phyloP scores from a whole-genome alignment of 1,140 invertebrate genomes.

The Periplaneta americana region DNA sequence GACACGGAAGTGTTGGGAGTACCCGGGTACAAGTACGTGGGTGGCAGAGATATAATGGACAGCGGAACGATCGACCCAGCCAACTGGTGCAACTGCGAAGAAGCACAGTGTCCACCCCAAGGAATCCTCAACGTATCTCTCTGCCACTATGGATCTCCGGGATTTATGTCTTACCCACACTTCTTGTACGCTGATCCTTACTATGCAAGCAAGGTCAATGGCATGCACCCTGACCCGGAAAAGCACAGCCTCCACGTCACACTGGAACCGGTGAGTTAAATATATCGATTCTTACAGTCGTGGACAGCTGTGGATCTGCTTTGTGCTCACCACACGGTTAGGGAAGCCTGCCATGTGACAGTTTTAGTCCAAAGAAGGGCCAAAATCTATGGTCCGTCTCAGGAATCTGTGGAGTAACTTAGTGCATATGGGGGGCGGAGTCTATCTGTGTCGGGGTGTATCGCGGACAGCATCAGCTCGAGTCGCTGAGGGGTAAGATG shows the following conservation, averaged over 20 bases:
- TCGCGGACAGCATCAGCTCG: too few species aligned
- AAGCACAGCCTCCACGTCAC: slow-evolving; percentile 63
- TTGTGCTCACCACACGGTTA: too few species aligned
- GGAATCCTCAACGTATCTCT: slow-evolving; percentile 61
- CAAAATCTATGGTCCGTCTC: too few species aligned
- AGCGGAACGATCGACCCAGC: slow-evolving; percentile 59
- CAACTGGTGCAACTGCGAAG: slow-evolving; percentile 47
- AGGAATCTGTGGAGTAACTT: too few species aligned
- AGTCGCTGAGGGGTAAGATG: too few species aligned
- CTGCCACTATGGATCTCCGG: slow-evolving; percentile 68
- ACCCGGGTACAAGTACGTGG: slow-evolving; percentile 52
- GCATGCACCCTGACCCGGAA: slow-evolving; percentile 60
- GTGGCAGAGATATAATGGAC: slow-evolving; percentile 54
- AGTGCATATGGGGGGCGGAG: too few species aligned
- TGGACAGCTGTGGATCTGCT: too few species aligned
- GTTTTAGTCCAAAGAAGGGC: too few species aligned
- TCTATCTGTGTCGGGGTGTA: too few species aligned
- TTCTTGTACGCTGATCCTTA: slow-evolving; percentile 72
- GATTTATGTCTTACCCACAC: slow-evolving; percentile 80
- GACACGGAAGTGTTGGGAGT: slow-evolving; percentile 42
- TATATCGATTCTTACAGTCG: too few species aligned
- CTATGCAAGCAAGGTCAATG: slow-evolving; percentile 55
- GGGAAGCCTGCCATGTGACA: too few species aligned
- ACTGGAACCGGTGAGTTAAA: slow-evolving; percentile 64
- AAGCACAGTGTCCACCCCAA: slow-evolving; percentile 39